Evolutionary conservation across 2,888 invertebrate species (phyloP), one percentile per base, ranked within the genome.

Genomic region (Amphiduros pacificus): DNA sequence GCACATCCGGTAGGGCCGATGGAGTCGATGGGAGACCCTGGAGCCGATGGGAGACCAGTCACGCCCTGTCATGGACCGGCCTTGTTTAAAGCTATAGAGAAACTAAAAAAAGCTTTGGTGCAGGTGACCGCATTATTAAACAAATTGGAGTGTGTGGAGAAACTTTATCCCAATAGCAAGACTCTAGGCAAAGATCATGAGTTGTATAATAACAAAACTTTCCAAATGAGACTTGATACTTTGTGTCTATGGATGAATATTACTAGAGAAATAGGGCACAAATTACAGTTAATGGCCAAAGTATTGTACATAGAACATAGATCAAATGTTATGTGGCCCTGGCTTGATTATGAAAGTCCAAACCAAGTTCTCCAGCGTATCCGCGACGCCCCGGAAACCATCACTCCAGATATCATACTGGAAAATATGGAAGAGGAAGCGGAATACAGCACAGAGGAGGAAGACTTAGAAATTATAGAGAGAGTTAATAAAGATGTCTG

Each of bases 231-330:
- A 72, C 86, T 91, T 11, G 89, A 90, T 82, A 90, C 93, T 14
- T 89, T 95, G 87, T 93, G 92, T 75, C 85, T 94, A 2, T 96
- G 95, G 94, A 91, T 91, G 81, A 96, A 95, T 83, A 90, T 92
- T 79, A 91, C 92, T 0, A 87, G 88, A 71, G 91, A 93, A 81
- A 89, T 94, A 81, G 88, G 91, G 55, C 85, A 93, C 58, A 93
- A 92, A 82, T 84, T 95, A 69, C 85, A 90, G 65, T 89, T 91
- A 64, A 72, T 85, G 60, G 81, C 82, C n/a, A 74, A 77, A 59
- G 69, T 82, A 29, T 74, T 79, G n/a, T 66, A 74, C 14, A 49
- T 68, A 26, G 71, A 76, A 52, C 63, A 70, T 11, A 68, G 71
- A 28, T 73, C 75, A 14, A 66, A 62, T 63, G 62, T 73, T 24